phyloP scores from a whole-genome alignment of 2,113 vertebrate genomes.

The Perca flavescens region DNA sequence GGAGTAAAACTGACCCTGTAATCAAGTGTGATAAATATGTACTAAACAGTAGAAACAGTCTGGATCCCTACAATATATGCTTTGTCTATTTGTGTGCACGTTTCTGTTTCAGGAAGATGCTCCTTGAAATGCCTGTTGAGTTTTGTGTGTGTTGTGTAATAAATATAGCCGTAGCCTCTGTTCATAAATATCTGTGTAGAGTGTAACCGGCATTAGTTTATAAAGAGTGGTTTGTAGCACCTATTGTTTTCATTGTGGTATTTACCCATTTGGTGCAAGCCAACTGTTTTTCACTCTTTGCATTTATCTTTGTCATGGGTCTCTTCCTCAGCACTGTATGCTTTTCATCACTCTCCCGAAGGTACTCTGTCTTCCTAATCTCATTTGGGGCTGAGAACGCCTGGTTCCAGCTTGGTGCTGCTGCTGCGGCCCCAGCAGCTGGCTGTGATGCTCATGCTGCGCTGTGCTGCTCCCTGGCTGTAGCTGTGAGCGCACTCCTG shows the following conservation, averaged over 20 bases:
- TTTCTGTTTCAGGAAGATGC: conserved; percentile 36
- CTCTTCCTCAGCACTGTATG: conserved; percentile 22
- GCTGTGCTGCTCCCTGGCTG: conserved; percentile 70
- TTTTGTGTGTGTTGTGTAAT: conserved; percentile 34
- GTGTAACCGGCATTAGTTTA: conserved; percentile 44
- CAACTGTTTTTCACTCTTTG: conserved; percentile 31
- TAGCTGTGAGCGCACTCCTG: conserved; percentile 85
- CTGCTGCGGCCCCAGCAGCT: conserved; percentile 92
- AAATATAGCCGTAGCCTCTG: conserved; percentile 40
- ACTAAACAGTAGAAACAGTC: conserved; percentile 62
- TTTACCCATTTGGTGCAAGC: conserved; percentile 49
- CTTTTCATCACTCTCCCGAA: conserved; percentile 12
- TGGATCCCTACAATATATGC: conserved; percentile 37
- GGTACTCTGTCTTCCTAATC: background rate
- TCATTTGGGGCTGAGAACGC: conserved; percentile 78
- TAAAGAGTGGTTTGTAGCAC: conserved; percentile 70
- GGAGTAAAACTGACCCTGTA: conserved; percentile 43
- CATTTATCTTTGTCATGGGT: conserved; percentile 6
- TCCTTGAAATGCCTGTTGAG: conserved; percentile 54
- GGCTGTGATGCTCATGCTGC: conserved; percentile 93
- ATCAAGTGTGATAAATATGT: conserved; percentile 59
- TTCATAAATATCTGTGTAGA: conserved; percentile 41
- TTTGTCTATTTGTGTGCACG: conserved; percentile 39
- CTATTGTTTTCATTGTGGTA: conserved; percentile 38
- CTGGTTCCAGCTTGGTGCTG: conserved; percentile 86